Evolutionary conservation across 2,113 vertebrate genomes (phyloP), one percentile per base, ranked within the genome.

Genomic region (Perca flavescens): DNA sequence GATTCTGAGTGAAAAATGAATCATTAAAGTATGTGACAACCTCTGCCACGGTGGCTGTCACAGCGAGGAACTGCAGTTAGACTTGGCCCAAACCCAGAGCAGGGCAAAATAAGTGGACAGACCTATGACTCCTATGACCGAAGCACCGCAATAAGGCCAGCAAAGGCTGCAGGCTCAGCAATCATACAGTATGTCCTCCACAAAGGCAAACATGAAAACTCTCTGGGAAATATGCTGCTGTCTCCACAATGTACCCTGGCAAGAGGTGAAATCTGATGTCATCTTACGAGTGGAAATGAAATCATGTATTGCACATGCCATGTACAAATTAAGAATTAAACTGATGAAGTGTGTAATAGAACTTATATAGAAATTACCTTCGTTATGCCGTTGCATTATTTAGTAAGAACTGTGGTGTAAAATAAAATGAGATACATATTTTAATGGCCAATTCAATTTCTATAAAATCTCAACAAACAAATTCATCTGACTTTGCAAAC

Each of bases 11-110:
- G 69, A 83, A 84, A 89, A 90, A 84, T 71, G 11, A 62, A 87
- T 88, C 75, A 91, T 87, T 80, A 80, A 89, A 89, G 76, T 64
- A 74, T 65, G 81, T 77, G 82, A 85, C 79, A 73, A 77, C 22
- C 71, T 80, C 63, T 77, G 78, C 82, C 68, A 69, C n/a, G 28
- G 68, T 79, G 64, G 54, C 72, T 76, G 61, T 84, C 83, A 68
- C 67, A 65, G 62, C 40, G 1, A 77, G 67, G 64, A 80, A 74
- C 80, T 74, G 63, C 71, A 72, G 77, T 83, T 80, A 78, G 67
- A 74, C 64, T 69, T 72, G 77, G 71, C 83, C 61, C n/a, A 49
- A 65, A 52, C 62, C 77, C 63, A 66, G 17, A 0, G 9, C 43
- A 47, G 64, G 36, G 73, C 72, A 72, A 60, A 90, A 86, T 74